Conservation (phyloP, 2,113 vertebrate species). For the Stictonetta naevosa region DNA sequence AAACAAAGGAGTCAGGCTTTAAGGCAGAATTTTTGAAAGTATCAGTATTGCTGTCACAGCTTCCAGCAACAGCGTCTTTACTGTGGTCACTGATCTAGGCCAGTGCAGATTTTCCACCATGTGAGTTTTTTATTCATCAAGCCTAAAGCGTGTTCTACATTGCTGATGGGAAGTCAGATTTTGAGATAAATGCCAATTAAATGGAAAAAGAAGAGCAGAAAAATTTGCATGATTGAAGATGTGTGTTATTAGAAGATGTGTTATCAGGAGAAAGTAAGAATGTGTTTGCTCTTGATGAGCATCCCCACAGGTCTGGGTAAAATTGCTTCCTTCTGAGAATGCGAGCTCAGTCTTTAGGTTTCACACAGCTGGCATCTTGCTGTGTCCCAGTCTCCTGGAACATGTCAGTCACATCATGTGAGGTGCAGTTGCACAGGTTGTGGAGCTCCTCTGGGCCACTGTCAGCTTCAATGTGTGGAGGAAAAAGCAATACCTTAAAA, state of each 20-base stretch:
- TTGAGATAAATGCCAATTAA: not conserved
- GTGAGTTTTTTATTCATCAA: not conserved
- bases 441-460: not conserved
- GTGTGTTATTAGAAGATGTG: fast-evolving
- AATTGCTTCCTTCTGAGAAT: not conserved
- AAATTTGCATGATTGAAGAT: not conserved
- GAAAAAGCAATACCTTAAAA: not conserved
- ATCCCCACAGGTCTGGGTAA: not conserved
- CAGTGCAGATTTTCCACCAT: not conserved
- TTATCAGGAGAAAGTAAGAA: not conserved
- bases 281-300: not conserved
- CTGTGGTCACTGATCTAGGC: not conserved
- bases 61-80: not conserved
- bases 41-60: not conserved
- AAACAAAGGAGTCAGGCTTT: not conserved
- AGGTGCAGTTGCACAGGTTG: not conserved
- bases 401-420: not conserved
- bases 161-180: not conserved
- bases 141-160: not conserved
- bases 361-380: not conserved
- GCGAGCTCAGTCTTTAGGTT: fast-evolving
- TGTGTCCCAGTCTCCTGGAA: not conserved
- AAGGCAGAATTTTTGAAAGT: not conserved
- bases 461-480: fast-evolving
- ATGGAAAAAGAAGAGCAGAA: not conserved